Evolutionary conservation across 2,113 vertebrate genomes (phyloP).

Genomic region (Paramisgurnus dabryanus): DNA sequence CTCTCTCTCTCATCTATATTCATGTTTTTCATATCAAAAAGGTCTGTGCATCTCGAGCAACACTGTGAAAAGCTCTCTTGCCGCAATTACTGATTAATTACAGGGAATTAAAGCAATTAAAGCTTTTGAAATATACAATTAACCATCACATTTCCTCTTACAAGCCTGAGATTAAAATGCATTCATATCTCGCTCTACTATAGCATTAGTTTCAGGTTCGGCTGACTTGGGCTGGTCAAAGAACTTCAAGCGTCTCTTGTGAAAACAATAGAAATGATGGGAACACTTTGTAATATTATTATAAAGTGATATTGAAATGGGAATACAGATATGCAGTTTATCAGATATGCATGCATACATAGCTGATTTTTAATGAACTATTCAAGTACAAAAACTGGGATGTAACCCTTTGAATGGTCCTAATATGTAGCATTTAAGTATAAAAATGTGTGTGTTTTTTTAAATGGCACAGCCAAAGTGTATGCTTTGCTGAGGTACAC

Average conservation of each 20-base stretch:
- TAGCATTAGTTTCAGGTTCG: slow-evolving; percentile 15
- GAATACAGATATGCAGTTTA: neutral
- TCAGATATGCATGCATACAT: neutral
- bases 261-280: slow-evolving; percentile 17
- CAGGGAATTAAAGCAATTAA: slow-evolving; percentile 84
- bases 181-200: slow-evolving; percentile 55
- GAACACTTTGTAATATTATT: too few species aligned
- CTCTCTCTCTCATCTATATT: slow-evolving; percentile 72
- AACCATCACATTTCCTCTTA: slow-evolving; percentile 76
- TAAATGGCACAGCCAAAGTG: too few species aligned
- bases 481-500: neutral
- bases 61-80: slow-evolving; percentile 72
- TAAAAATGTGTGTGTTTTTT: neutral
- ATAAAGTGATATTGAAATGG: too few species aligned
- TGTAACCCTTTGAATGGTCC: too few species aligned
- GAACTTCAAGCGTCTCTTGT: neutral
- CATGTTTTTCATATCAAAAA: slow-evolving; percentile 76
- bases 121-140: slow-evolving; percentile 82
- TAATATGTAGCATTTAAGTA: too few species aligned
- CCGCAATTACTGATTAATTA: slow-evolving; percentile 84
- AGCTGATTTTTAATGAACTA: too few species aligned
- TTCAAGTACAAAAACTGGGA: too few species aligned
- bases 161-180: slow-evolving; percentile 73
- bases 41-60: slow-evolving; percentile 71
- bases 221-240: slow-evolving; percentile 22